Evolutionary conservation across 2,888 invertebrate genomes (phyloP).

Genomic region (Leptopilina drosophilae): DNA sequence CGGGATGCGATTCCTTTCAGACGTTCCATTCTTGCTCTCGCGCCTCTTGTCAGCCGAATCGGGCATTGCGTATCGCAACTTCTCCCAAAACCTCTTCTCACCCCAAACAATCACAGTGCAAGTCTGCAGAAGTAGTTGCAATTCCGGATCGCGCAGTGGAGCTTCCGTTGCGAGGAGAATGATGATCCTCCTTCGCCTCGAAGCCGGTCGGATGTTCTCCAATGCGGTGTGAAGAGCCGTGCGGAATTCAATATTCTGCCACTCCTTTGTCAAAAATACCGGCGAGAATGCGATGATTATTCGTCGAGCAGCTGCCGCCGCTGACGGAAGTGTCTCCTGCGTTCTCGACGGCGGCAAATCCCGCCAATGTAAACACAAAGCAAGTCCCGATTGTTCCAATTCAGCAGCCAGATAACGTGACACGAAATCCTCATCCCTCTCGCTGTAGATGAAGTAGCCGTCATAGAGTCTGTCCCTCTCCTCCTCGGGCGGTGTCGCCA

Average conservation of each 20-base stretch:
- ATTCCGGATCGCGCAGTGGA: conserved; percentile 85
- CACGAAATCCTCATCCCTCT: conserved; percentile 86
- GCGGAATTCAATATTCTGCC: conserved; percentile 89
- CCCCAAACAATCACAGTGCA: conserved; percentile 86
- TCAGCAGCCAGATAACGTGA: conserved; percentile 84
- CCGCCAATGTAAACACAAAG: conserved; percentile 82
- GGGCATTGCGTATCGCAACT: conserved; percentile 86
- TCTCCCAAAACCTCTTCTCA: conserved; percentile 91
- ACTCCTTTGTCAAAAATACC: conserved; percentile 89
- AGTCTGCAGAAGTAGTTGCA: conserved; percentile 85
- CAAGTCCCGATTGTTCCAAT: conserved; percentile 84
- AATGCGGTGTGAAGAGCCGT: conserved; percentile 88
- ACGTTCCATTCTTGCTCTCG: conserved; percentile 50
- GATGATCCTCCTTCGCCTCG: conserved; percentile 71
- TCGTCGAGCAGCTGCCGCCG: conserved; percentile 85
- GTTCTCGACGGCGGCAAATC: conserved; percentile 73
- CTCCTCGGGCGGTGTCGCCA: conserved; percentile 75
- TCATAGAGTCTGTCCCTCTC: conserved; percentile 83
- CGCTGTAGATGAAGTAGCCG: conserved; percentile 92
- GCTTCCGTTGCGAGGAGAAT: conserved; percentile 82
- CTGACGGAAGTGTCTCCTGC: conserved; percentile 80
- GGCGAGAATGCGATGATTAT: conserved; percentile 89
- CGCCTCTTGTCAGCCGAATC: conserved; percentile 81
- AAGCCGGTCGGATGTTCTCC: conserved; percentile 78
- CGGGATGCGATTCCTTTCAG: conserved; percentile 77